Base-by-base conservation (phyloP, 1,140 invertebrate genomes). In the Neotoxoptera formosana region DNA sequence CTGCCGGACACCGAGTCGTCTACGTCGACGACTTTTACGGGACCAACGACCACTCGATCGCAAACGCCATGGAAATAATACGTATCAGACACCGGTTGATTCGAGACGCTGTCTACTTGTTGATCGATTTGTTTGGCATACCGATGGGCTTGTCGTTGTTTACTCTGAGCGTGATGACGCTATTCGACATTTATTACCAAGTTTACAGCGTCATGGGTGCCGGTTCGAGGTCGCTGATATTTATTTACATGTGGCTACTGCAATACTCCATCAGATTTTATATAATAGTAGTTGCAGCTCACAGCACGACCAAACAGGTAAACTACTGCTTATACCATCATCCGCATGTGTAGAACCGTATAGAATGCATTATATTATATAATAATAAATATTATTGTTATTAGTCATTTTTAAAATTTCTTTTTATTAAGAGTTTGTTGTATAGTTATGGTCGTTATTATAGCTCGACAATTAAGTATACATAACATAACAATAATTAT, bases 181-280 rank as follows among this genome's bases (percentile, higher is more conserved):
- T 91, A n/a, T 91, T 91, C 23, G 90, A 91, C 67, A 91, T 91
- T 34, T 91, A 91, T n/a, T 67, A 47, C 20, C 34, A 91, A 47
- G 60, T 67, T 14, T 81, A 48, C 41, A n/a, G 30, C 9, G 45
- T 45, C 0, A 91, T 47, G 41, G 90, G 60, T 20, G 17, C 90
- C 30, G 7, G 14, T 20, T 76, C 90, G 2, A 91, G 60, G 45
- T 11, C 90, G 4, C 21, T 48, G 20, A n/a, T 91, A 41, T 91
- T 81, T n/a, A 45, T 91, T 76, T 91, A 91, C 41, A 67, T 41
- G 25, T 91, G 90, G 90, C 9, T 76, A 30, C 36, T 91, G 6
- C 90, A 91, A 8, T 91, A 91, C 17, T 47, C 90, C 17, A 67
- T 91, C 60, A 91, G 90, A 76, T 91, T 91, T 91, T 67, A 47